Evolutionary conservation across 1,140 invertebrate genomes (phyloP).

Genomic region (Rhopalosiphum maidis): DNA sequence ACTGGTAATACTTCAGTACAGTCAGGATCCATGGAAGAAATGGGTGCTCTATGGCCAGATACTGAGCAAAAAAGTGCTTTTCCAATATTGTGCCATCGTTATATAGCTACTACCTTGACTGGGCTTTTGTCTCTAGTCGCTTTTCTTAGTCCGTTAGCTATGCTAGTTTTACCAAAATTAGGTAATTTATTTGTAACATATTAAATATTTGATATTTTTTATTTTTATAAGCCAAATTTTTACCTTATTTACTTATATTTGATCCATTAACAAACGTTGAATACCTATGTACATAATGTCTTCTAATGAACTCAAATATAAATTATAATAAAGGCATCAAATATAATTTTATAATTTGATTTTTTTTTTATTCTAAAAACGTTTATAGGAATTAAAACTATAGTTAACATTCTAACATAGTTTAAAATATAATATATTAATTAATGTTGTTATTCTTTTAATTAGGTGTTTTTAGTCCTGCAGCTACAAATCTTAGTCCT

Average conservation of each 20-base stretch:
- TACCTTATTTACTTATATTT: not conserved
- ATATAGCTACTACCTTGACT: slow-evolving; percentile 78
- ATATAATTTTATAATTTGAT: not conserved
- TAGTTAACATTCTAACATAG: not conserved
- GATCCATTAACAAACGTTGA: not conserved
- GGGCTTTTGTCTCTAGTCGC: slow-evolving; percentile 79
- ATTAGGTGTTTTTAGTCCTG: slow-evolving; percentile 60
- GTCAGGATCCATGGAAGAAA: slow-evolving; percentile 91
- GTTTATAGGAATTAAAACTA: too few relatives aligned
- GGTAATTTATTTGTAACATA: slow-evolving; percentile 58
- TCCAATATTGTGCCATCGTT: slow-evolving; percentile 78
- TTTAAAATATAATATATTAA: not conserved
- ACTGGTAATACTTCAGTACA: slow-evolving; percentile 96
- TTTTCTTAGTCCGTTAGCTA: slow-evolving; percentile 90
- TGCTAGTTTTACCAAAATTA: slow-evolving; percentile 92
- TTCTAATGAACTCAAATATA: not conserved
- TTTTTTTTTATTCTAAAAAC: too few relatives aligned
- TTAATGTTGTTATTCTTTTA: not conserved
- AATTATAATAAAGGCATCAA: too few relatives aligned
- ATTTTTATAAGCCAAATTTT: not conserved
- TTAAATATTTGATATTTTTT: not conserved
- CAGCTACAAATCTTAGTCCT: slow-evolving; percentile 62
- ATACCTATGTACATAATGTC: not conserved
- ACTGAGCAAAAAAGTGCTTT: slow-evolving; percentile 75
- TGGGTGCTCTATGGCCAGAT: slow-evolving; percentile 76